A percentile compares a stretch with the other conserved stretches of the same genome.
Conservation (phyloP, 2,113 vertebrate species). For the Apteryx owenii region DNA sequence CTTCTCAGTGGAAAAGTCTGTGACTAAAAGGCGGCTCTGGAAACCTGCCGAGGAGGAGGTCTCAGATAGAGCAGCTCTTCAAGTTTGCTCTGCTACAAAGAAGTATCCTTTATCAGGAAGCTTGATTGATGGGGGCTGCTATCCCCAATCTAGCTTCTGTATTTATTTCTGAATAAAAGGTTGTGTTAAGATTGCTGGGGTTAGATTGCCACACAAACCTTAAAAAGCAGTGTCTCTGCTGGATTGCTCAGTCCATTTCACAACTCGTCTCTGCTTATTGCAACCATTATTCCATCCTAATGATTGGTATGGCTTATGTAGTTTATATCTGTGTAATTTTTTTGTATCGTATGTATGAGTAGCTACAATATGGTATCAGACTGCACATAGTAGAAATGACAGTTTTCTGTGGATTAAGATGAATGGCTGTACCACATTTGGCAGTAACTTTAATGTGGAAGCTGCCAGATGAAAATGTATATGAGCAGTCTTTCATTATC, state of each 20-base stretch:
- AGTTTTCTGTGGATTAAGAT: neutral
- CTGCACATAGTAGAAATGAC: neutral
- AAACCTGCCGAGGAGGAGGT: constrained; percentile 82
- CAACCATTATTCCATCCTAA: neutral
- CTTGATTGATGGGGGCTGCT: neutral
- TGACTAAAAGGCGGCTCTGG: constrained; percentile 88
- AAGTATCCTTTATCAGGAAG: constrained; percentile 88
- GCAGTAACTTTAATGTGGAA: neutral
- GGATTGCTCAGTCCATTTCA: neutral
- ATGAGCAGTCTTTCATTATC: neutral
- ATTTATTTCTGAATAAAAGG: neutral
- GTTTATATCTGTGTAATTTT: neutral
- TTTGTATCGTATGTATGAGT: neutral
- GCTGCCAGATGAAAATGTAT: neutral
- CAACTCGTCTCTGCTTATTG: neutral
- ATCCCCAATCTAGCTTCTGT: neutral
- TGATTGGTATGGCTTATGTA: neutral
- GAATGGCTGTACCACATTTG: neutral
- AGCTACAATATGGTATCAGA: neutral
- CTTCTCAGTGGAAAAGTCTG: constrained; percentile 87
- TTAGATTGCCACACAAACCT: neutral
- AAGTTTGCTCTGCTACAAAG: constrained; percentile 88
- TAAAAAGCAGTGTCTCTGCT: neutral
- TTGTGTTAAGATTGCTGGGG: neutral
- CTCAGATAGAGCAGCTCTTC: constrained; percentile 86